Conservation (phyloP, 2,797 vertebrate genomes). For the Ambastaia sidthimunki region DNA sequence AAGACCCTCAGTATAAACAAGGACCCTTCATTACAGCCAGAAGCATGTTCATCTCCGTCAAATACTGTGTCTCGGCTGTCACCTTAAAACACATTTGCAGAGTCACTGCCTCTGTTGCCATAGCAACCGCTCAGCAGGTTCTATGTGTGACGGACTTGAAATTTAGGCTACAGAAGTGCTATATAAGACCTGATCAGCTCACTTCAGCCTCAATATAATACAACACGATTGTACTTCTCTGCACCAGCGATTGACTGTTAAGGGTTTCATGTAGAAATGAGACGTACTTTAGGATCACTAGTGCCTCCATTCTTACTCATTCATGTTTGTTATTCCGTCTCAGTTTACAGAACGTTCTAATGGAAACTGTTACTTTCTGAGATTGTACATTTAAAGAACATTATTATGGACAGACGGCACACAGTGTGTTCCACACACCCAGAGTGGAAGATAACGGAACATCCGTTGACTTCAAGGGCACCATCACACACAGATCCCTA, state of each 20-base stretch:
- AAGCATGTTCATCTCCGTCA: slow-evolving; percentile 13
- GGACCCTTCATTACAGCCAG: background rate
- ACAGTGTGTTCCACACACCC: too few species aligned
- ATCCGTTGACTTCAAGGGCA: slow-evolving; percentile 48
- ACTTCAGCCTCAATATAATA: too few species aligned
- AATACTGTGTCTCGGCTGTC: slow-evolving; percentile 21
- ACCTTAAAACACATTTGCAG: slow-evolving; percentile 40
- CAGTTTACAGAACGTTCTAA: too few species aligned
- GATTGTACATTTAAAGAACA: too few species aligned
- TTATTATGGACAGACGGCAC: too few species aligned
- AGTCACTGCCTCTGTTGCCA: slow-evolving; percentile 55
- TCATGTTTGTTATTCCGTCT: too few species aligned
- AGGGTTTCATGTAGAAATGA: slow-evolving; percentile 2
- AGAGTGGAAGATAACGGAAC: slow-evolving; percentile 40
- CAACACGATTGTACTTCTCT: too few species aligned
- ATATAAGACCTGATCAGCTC: slow-evolving; percentile 6
- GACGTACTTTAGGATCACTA: background rate
- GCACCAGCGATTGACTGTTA: background rate
- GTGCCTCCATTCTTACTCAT: background rate
- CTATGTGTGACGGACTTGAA: slow-evolving; percentile 36
- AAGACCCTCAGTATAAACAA: slow-evolving; percentile 1
- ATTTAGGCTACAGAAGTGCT: slow-evolving; percentile 14
- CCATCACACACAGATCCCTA: background rate
- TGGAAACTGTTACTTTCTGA: too few species aligned
- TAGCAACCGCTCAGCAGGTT: slow-evolving; percentile 46